phyloP scores from a whole-genome alignment of 2,888 invertebrate genomes.

The Melanostoma scalare region DNA sequence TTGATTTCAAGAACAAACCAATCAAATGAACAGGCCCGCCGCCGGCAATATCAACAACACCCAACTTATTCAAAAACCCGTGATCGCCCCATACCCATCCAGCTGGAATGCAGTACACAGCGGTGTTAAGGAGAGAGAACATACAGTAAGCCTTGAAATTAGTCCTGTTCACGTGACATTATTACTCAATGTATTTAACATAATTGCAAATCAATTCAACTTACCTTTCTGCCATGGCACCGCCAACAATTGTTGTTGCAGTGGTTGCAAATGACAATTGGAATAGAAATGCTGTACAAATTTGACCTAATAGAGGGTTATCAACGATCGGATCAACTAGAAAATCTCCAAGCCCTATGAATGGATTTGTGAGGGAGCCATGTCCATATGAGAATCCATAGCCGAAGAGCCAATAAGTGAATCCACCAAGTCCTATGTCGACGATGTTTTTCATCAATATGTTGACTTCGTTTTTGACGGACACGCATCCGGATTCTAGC shows the following conservation, averaged over 20 bases:
- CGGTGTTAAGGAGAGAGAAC: slow-evolving; percentile 93
- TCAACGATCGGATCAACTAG: slow-evolving; percentile 89
- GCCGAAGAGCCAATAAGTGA: slow-evolving; percentile 96
- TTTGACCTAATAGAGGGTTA: slow-evolving; percentile 91
- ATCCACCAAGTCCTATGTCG: slow-evolving; percentile 94
- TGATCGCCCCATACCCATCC: slow-evolving; percentile 96
- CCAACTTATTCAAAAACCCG: slow-evolving; percentile 91
- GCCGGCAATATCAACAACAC: slow-evolving; percentile 96
- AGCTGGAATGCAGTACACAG: slow-evolving; percentile 95
- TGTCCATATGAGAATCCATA: slow-evolving; percentile 95
- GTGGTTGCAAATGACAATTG: slow-evolving; percentile 93
- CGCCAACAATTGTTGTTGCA: slow-evolving; percentile 95
- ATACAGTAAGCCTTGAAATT: slow-evolving; percentile 95
- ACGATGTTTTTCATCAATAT: slow-evolving; percentile 99
- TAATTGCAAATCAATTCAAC: slow-evolving; percentile 26
- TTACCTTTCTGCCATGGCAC: slow-evolving; percentile 96
- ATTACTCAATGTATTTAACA: background rate
- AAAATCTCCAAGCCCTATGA: slow-evolving; percentile 93
- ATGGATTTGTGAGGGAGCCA: slow-evolving; percentile 88
- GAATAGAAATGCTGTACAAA: slow-evolving; percentile 94
- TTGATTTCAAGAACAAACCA: slow-evolving; percentile 82
- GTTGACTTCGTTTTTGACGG: slow-evolving; percentile 96
- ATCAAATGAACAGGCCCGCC: slow-evolving; percentile 95
- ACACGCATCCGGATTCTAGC: slow-evolving; percentile 96
- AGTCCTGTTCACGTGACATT: slow-evolving; percentile 84